Percentiles rank a stretch among this genome's conserved stretches.
Evolutionary conservation across 1,140 invertebrate genomes (phyloP).

Genomic region (Xylocopa sonorina): DNA sequence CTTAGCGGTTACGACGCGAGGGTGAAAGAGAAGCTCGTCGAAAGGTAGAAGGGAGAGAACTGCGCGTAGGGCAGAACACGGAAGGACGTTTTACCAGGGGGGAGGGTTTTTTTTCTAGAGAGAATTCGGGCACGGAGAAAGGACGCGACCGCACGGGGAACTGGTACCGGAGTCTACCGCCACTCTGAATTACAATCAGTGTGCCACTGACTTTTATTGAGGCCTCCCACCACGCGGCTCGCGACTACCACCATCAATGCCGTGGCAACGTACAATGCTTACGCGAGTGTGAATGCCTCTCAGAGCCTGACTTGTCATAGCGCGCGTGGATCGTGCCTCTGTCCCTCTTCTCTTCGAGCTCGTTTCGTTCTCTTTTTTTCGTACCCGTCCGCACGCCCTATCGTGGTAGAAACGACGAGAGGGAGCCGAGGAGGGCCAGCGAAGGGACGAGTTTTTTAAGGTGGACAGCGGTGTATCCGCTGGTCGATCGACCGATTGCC

Average conservation of each 20-base stretch:
- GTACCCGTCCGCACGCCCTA: not conserved
- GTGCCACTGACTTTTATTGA: slow-evolving; percentile 78
- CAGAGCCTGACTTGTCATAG: not conserved
- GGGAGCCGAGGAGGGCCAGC: no score
- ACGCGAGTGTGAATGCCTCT: not conserved
- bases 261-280: slow-evolving; percentile 8
- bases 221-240: slow-evolving; percentile 72
- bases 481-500: not conserved
- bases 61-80: no score
- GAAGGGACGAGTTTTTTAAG: no score
- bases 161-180: slow-evolving; percentile 73
- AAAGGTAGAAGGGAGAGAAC: not conserved
- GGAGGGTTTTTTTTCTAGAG: no score
- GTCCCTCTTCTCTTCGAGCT: not conserved
- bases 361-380: not conserved
- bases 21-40: no score
- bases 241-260: slow-evolving; percentile 40
- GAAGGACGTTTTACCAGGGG: no score
- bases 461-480: not conserved
- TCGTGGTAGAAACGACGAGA: no score
- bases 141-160: slow-evolving; percentile 57
- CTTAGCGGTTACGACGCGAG: no score
- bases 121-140: slow-evolving; percentile 26
- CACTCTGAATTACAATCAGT: slow-evolving; percentile 79
- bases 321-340: not conserved